Evolutionary conservation across 2,888 invertebrate genomes (phyloP), one percentile per base, ranked within the genome.

Genomic region (Eristalis tenax): DNA sequence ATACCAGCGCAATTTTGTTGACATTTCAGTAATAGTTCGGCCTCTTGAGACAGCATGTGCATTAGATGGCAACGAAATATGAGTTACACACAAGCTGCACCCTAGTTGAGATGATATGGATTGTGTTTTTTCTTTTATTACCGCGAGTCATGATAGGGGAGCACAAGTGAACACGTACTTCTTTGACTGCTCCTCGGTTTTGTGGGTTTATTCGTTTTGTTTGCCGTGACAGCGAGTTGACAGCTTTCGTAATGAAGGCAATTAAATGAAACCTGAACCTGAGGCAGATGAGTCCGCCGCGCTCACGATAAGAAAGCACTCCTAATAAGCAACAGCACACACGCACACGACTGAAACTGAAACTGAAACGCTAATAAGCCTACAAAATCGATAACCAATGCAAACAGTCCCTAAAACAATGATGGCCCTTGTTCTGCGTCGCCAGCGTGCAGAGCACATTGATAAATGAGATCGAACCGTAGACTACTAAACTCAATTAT

Each of bases 401-500:
- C 57, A 64, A 56, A 69, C 57, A 26, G 32, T 43, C 69, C 18
- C 18, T 28, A 66, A 77, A 64, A 85, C 85, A 85, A 85, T 73
- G 71, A 63, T 35, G 76, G 56, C 71, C 85, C 85, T 85, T 85
- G 84, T 85, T 81, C 81, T 77, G 43, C 64, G 66, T 26, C 63
- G 56, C 71, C 23, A 57, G 71, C 61, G 43, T 50, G 50, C 50
- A 8, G 50, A 57, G 50, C 73, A 69, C 76, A 73, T 75, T 77
- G 76, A 81, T 85, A 81, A 85, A 73, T 81, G 76, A 81, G 85
- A 73, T 77, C 81, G 66, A 66, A 66, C 56, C 61, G 15, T 66
- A 70, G 71, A 79, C 65, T 59, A 79, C 59, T 83, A 75, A 84
- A 69, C 71, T 68, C 50, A 85, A 85, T 85, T 85, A 85, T 85